A percentile compares a stretch with the other conserved stretches of the same genome.
These are phyloP conservation scores for Nerophis ophidion DNA, from an alignment of 2,113 vertebrate species.

Conservation along the genomic window DNA sequence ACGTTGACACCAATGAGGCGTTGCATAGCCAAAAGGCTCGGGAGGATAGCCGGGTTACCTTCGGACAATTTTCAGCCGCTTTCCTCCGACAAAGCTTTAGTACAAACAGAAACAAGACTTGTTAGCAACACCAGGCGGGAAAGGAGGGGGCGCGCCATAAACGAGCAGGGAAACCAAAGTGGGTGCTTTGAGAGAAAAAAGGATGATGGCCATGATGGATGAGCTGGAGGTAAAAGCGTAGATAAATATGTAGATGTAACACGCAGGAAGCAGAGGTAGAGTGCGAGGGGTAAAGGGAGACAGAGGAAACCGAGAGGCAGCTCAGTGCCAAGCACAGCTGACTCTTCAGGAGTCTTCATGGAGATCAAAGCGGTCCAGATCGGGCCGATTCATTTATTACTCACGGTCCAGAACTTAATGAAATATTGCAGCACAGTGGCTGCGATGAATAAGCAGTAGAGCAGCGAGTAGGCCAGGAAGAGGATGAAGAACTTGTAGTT, in stretches of 20 bases:
- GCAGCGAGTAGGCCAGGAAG: slow-evolving; percentile 91
- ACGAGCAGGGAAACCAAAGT: background rate
- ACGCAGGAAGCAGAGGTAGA: slow-evolving; percentile 3
- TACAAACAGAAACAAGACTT: slow-evolving; percentile 66
- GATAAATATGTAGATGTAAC: background rate
- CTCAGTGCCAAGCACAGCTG: slow-evolving; percentile 38
- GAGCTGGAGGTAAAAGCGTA: too few species aligned
- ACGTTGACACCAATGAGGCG: slow-evolving; percentile 11
- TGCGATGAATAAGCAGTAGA: slow-evolving; percentile 93
- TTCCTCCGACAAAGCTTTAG: slow-evolving; percentile 76
- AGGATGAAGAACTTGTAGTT: slow-evolving; percentile 83
- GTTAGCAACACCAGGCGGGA: slow-evolving; percentile 56
- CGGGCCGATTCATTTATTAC: slow-evolving; percentile 49
- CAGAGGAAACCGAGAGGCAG: slow-evolving; percentile 28
- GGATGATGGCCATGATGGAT: background rate
- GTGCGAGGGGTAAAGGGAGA: slow-evolving; percentile 28
- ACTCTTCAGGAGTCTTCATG: slow-evolving; percentile 7
- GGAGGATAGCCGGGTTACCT: slow-evolving; percentile 60
- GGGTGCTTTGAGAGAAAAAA: slow-evolving; percentile 28
- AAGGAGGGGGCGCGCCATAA: background rate
- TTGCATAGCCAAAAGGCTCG: slow-evolving; percentile 32
- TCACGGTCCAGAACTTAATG: slow-evolving; percentile 98
- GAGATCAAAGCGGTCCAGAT: background rate
- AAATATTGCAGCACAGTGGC: slow-evolving; percentile 94
- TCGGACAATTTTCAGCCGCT: slow-evolving; percentile 74